Evolutionary conservation across 2,113 vertebrate genomes (phyloP).

Genomic region (Clupea harengus): DNA sequence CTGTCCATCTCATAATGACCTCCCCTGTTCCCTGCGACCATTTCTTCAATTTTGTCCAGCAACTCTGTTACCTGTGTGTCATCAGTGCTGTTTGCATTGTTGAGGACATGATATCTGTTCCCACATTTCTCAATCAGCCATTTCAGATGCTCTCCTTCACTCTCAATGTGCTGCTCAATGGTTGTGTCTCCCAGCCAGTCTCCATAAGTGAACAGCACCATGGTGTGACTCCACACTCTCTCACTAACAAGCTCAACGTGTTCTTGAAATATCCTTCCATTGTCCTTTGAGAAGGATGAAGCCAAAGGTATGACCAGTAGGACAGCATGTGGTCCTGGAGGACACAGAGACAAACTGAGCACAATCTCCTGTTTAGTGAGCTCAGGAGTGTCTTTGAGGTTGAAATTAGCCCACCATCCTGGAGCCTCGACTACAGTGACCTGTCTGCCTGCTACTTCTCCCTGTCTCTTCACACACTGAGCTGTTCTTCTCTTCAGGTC

Average conservation of each 20-base stretch:
- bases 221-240: too few relatives aligned
- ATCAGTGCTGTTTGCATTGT: background rate
- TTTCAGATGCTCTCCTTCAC: background rate
- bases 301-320: background rate
- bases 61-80: background rate
- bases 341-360: background rate
- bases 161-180: too few relatives aligned
- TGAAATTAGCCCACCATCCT: background rate
- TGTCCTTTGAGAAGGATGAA: too few relatives aligned
- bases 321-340: background rate
- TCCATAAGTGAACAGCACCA: too few relatives aligned
- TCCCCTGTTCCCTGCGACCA: background rate
- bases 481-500: background rate
- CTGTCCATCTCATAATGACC: background rate
- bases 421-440: background rate
- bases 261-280: too few relatives aligned
- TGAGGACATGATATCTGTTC: too few relatives aligned
- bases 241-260: too few relatives aligned
- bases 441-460: conserved; percentile 2
- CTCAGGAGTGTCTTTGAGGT: background rate
- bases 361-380: conserved; percentile 10
- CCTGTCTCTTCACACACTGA: background rate
- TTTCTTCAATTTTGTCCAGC: background rate
- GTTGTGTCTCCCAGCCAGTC: too few relatives aligned
- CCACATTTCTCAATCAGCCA: too few relatives aligned